Conservation (phyloP, 2,113 vertebrate species). For the Microtus richardsoni region DNA sequence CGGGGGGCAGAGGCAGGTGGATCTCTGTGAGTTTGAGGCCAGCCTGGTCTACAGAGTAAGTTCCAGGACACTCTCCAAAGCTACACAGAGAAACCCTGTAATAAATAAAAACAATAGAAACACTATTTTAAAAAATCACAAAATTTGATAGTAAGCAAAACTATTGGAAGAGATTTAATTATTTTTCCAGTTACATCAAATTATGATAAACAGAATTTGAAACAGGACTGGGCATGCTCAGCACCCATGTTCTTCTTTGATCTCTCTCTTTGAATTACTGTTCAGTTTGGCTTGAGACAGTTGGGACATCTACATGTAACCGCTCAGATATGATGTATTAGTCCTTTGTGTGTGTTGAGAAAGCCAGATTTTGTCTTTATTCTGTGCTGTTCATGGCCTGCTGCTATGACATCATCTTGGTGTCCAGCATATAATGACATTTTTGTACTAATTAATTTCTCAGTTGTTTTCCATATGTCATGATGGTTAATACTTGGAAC, state of each 20-base stretch:
- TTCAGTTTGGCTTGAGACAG: neutral
- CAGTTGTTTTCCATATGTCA: neutral
- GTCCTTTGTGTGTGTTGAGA: neutral
- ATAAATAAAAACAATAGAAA: neutral
- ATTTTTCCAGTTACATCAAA: neutral
- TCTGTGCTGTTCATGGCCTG: neutral
- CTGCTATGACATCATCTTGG: neutral
- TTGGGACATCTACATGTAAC: neutral
- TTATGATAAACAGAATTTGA: neutral
- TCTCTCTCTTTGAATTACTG: neutral
- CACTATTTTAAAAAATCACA: neutral
- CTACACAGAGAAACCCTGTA: too few species aligned
- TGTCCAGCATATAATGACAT: neutral
- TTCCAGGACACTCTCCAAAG: too few species aligned
- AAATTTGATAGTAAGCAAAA: neutral
- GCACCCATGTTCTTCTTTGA: neutral
- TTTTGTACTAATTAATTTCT: slow-evolving; percentile 9
- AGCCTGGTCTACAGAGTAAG: too few species aligned
- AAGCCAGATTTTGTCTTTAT: neutral
- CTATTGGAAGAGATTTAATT: neutral
- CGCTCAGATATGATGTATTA: accelerated
- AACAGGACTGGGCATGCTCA: neutral
- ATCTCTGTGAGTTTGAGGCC: too few species aligned
- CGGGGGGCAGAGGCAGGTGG: too few species aligned
- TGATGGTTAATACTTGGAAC: neutral